A percentile compares a stretch with the other conserved stretches of the same genome.
Evolutionary conservation across 2,888 invertebrate genomes (phyloP).

Genomic region (Catocala fraxini): DNA sequence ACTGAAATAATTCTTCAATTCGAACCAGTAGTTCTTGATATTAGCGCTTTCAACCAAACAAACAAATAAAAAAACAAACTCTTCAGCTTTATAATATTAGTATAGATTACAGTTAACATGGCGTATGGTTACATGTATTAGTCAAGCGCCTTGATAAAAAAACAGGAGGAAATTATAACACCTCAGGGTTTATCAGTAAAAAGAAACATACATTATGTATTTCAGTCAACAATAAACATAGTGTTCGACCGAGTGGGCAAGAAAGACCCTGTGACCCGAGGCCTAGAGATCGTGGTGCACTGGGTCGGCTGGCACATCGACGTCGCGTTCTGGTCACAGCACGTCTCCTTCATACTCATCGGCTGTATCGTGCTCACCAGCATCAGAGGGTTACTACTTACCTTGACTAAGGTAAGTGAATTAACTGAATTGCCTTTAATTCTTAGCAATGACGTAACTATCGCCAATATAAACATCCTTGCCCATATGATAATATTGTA

Average conservation of each 20-base stretch:
- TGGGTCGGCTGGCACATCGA: slow-evolving; percentile 99
- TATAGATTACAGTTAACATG: no score
- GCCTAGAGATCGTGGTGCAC: slow-evolving; percentile 98
- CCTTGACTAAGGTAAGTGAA: slow-evolving; percentile 95
- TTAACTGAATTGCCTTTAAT: neutral
- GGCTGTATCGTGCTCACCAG: slow-evolving; percentile 99
- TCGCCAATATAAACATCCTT: no score
- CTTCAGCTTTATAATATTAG: no score
- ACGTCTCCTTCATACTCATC: slow-evolving; percentile 98
- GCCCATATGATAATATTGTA: no score
- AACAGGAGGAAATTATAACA: no score
- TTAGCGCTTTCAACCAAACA: no score
- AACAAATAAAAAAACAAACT: no score
- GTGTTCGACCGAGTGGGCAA: slow-evolving; percentile 99
- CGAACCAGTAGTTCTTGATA: no score
- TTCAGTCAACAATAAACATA: slow-evolving; percentile 98
- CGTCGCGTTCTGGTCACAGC: slow-evolving; percentile 99
- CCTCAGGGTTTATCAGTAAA: no score
- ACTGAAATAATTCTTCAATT: no score
- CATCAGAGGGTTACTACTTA: slow-evolving; percentile 97
- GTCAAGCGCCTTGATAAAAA: no score
- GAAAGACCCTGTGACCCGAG: slow-evolving; percentile 98
- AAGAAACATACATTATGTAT: slow-evolving; percentile 40
- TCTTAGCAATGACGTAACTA: neutral
- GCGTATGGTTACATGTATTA: no score